phyloP scores from a whole-genome alignment of 2,797 vertebrate species.

The Remorina albescens region DNA sequence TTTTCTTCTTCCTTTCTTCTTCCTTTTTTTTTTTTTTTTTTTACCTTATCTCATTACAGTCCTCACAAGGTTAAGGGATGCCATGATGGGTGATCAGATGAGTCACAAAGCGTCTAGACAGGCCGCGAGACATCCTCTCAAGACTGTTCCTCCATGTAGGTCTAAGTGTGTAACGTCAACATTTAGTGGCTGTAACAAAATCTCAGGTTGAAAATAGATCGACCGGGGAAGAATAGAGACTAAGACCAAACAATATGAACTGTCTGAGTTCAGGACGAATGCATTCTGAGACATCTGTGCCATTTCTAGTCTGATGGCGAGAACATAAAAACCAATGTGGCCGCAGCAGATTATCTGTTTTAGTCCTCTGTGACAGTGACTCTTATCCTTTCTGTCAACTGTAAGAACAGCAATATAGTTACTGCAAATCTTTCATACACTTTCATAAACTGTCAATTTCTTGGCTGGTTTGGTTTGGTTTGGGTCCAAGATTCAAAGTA shows the following conservation, averaged over 20 bases:
- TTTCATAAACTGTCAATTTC: too few species aligned
- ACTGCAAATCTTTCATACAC: too few species aligned
- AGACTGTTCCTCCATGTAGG: constrained; percentile 46
- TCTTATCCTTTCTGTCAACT: background rate
- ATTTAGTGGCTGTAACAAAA: constrained; percentile 37
- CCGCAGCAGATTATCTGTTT: background rate
- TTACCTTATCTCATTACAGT: constrained; percentile 22
- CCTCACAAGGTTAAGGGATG: constrained; percentile 12
- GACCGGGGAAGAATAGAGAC: constrained; percentile 13
- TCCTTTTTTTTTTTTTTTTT: constrained; percentile 39
- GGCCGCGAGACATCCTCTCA: constrained; percentile 22
- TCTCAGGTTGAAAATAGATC: constrained; percentile 45
- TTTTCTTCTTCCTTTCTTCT: too few species aligned
- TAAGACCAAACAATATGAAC: constrained; percentile 9
- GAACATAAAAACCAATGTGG: background rate
- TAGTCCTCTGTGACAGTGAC: background rate
- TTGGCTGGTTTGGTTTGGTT: too few species aligned
- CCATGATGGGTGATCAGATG: constrained; percentile 42
- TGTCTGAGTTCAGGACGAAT: constrained; percentile 3
- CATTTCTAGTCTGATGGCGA: background rate
- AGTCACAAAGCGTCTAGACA: constrained; percentile 46
- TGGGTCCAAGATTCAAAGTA: background rate
- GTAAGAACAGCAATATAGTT: too few species aligned
- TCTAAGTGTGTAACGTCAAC: constrained; percentile 27
- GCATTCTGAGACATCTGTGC: background rate